A percentile compares a stretch with the other conserved stretches of the same genome.
Evolutionary conservation across 2,888 invertebrate genomes (phyloP).

Genomic region (Acholoe squamosa): DNA sequence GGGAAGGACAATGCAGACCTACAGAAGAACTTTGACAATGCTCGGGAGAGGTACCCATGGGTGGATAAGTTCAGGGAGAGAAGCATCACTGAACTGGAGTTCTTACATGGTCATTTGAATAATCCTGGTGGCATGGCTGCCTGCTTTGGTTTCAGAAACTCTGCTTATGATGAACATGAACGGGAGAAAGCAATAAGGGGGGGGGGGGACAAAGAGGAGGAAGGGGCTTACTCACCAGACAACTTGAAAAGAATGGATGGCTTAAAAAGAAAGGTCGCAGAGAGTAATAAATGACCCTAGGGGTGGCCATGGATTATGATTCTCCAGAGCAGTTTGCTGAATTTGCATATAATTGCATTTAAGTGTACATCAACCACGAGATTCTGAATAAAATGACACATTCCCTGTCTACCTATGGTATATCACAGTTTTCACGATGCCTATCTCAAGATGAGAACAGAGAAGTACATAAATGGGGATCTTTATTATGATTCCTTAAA

Average conservation of each 20-base stretch:
- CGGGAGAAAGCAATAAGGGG: background rate
- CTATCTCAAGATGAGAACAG: constrained; percentile 28
- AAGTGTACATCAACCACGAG: background rate
- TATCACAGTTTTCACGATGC: background rate
- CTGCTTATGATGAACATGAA: constrained; percentile 70
- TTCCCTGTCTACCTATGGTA: background rate
- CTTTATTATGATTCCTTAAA: background rate
- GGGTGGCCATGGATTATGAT: background rate
- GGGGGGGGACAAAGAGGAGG: background rate
- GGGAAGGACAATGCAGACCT: constrained; percentile 76
- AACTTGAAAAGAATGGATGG: background rate
- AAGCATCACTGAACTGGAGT: constrained; percentile 81
- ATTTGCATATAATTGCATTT: background rate
- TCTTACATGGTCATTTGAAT: constrained; percentile 80
- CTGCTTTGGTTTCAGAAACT: constrained; percentile 77
- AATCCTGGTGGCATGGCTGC: constrained; percentile 78
- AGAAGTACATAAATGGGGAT: constrained; percentile 29
- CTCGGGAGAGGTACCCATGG: constrained; percentile 77
- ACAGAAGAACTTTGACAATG: constrained; percentile 80
- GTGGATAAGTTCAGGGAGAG: constrained; percentile 75
- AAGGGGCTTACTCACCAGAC: background rate
- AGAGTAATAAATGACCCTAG: background rate
- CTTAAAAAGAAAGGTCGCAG: background rate
- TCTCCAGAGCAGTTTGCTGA: background rate
- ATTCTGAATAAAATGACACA: background rate